Evolutionary conservation across 2,888 invertebrate species (phyloP).

Genomic region (Drosophila cracens): DNA sequence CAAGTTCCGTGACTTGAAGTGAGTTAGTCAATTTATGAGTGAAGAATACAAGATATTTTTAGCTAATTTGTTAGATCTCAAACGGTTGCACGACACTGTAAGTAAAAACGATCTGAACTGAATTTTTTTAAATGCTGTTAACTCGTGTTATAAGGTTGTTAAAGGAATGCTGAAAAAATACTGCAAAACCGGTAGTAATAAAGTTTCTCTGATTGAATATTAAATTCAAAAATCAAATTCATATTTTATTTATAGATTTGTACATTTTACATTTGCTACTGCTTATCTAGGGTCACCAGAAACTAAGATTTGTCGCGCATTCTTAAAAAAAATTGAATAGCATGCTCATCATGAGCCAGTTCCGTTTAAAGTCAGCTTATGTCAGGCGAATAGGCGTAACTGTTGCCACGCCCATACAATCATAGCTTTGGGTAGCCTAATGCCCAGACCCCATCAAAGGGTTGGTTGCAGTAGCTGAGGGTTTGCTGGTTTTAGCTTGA

Average conservation of each 20-base stretch:
- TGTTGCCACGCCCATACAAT: conserved; percentile 32
- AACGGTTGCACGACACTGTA: not conserved
- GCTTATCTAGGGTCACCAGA: not conserved
- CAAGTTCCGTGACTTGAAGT: not conserved
- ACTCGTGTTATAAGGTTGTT: not conserved
- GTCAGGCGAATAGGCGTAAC: conserved; percentile 40
- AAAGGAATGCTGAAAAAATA: not conserved
- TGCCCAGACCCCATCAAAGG: not conserved
- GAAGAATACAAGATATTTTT: not conserved
- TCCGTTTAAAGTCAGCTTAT: conserved; percentile 9
- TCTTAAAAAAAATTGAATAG: not conserved
- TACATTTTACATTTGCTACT: not conserved
- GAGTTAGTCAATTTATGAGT: not conserved
- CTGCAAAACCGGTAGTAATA: not conserved
- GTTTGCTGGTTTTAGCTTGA: not conserved
- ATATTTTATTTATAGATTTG: not conserved
- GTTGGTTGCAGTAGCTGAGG: not conserved
- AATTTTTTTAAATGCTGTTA: not conserved
- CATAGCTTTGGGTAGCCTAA: not conserved
- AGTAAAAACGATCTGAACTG: not conserved
- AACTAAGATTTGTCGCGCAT: not conserved
- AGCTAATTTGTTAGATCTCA: not conserved
- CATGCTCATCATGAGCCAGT: not conserved
- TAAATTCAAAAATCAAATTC: not conserved
- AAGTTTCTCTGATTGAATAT: not conserved